A percentile compares a stretch with the other conserved stretches of the same genome.
These are phyloP conservation scores for Pseudolycoriella hygida DNA, from an alignment of 2,888 invertebrate genomes.

Conservation along the genomic window DNA sequence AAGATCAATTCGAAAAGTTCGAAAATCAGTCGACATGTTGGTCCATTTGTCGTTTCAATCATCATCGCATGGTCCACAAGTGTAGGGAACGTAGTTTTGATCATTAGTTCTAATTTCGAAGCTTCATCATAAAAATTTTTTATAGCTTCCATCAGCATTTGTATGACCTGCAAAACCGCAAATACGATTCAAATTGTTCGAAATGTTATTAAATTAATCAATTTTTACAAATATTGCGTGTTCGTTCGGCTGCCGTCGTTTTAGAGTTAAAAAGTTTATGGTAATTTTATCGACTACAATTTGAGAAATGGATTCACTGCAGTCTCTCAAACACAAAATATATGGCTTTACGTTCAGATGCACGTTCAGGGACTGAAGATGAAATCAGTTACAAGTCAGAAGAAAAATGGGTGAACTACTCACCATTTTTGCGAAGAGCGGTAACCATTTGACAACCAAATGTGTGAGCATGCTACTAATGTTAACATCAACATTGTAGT, in stretches of 20 bases:
- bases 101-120: slow-evolving; percentile 15
- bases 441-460: slow-evolving; percentile 30
- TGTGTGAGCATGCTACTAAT: slow-evolving; percentile 31
- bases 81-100: slow-evolving; percentile 18
- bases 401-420: slow-evolving; percentile 2
- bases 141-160: too few species aligned
- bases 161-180: too few species aligned
- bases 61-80: slow-evolving; percentile 27
- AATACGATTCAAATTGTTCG: too few species aligned
- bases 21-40: slow-evolving; percentile 20
- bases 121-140: slow-evolving; percentile 6
- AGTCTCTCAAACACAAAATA: slow-evolving; percentile 18
- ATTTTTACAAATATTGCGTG: slow-evolving; percentile 22
- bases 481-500: slow-evolving; percentile 30
- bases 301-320: slow-evolving; percentile 17
- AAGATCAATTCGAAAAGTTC: slow-evolving; percentile 15
- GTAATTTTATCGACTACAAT: slow-evolving; percentile 22
- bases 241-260: slow-evolving; percentile 21
- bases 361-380: slow-evolving; percentile 15
- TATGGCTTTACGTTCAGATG: slow-evolving; percentile 24
- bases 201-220: too few species aligned
- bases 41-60: slow-evolving; percentile 21
- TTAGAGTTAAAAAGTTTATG: slow-evolving; percentile 20
- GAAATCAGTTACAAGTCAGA: not conserved
- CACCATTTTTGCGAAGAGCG: slow-evolving; percentile 21